Evolutionary conservation across 37 sponge, comb jelly and placozoan species (phyloP).

Genomic region (Bolinopsis microptera): DNA sequence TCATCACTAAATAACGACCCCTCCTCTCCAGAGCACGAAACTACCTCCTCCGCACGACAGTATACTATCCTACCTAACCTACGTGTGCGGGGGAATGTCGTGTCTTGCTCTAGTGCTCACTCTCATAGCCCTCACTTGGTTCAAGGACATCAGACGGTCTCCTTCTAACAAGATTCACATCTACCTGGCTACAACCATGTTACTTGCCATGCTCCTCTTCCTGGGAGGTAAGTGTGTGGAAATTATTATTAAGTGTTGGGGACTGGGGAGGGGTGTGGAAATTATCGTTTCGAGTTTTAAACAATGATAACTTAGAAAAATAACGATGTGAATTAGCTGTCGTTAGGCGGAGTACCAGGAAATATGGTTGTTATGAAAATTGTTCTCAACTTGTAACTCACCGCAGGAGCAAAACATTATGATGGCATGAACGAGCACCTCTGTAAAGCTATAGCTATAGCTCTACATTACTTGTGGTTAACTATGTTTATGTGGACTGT

Average conservation of each 20-base stretch:
- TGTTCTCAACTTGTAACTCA: too few relatives aligned
- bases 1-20: too few relatives aligned
- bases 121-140: background rate
- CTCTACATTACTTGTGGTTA: constrained; percentile 45
- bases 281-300: too few relatives aligned
- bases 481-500: constrained; percentile 27
- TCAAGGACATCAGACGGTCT: constrained; percentile 32
- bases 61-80: background rate
- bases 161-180: constrained; percentile 4
- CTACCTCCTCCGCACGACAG: background rate
- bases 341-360: too few relatives aligned
- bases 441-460: background rate
- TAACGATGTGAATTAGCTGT: too few relatives aligned
- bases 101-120: constrained; percentile 14
- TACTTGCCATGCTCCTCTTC: constrained; percentile 17
- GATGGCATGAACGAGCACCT: background rate
- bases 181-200: background rate
- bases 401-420: background rate
- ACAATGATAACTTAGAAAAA: too few relatives aligned
- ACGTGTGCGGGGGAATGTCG: background rate
- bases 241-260: too few relatives aligned
- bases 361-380: too few relatives aligned
- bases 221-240: constrained; percentile 20
- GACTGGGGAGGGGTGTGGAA: too few relatives aligned
- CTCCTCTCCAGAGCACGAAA: background rate